Conservation (phyloP, 2,888 invertebrate species). For the Chrysopilus asiliformis region DNA sequence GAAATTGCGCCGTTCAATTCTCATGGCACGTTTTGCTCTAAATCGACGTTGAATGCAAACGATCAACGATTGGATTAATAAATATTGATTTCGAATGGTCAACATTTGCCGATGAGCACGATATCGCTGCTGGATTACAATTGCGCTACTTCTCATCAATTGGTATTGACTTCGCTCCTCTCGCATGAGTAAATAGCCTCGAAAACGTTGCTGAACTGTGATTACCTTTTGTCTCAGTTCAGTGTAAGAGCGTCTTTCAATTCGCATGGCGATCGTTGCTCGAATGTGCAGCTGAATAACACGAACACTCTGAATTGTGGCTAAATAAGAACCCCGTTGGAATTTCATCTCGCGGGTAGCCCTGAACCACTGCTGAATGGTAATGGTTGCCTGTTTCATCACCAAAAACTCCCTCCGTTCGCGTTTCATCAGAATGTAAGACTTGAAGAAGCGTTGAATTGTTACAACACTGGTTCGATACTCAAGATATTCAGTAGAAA, state of each 20-base stretch:
- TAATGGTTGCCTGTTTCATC: conserved; percentile 18
- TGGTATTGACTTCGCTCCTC: not conserved
- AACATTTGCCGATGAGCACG: conserved; percentile 19
- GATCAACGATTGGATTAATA: conserved; percentile 16
- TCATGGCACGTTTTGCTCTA: conserved; percentile 24
- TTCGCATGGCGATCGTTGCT: conserved; percentile 27
- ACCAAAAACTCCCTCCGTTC: conserved; percentile 18
- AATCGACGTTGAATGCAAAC: conserved; percentile 23
- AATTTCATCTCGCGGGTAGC: conserved; percentile 17
- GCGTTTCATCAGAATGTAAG: conserved; percentile 21
- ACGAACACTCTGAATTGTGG: conserved; percentile 20
- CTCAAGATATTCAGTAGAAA: conserved; percentile 17
- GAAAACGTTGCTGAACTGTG: not conserved
- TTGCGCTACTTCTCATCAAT: conserved; percentile 15
- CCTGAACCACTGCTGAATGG: conserved; percentile 30
- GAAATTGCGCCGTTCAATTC: conserved; percentile 18
- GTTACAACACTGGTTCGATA: conserved; percentile 18
- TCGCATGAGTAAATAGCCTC: conserved; percentile 1
- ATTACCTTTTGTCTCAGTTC: not conserved
- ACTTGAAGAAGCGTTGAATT: conserved; percentile 27
- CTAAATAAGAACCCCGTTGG: conserved; percentile 23
- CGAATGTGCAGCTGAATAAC: conserved; percentile 14
- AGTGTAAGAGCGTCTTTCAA: conserved; percentile 18
- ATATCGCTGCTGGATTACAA: conserved; percentile 30
- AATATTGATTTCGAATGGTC: conserved; percentile 18